phyloP scores from a whole-genome alignment of 2,113 vertebrate genomes.

The Odocoileus hemionus region DNA sequence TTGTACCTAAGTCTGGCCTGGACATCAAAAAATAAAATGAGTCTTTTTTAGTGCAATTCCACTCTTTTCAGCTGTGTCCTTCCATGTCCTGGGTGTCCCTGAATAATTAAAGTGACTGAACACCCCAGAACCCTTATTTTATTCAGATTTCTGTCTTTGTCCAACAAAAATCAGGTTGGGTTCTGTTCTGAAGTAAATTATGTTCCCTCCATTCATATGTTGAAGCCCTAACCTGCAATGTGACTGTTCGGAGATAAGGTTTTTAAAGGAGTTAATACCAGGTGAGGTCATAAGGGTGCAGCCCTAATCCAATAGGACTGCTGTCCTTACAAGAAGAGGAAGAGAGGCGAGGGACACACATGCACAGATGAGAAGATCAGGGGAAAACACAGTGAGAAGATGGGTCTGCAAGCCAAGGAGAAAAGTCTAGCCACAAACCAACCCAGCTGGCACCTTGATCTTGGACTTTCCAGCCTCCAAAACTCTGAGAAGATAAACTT shows the following conservation, averaged over 20 bases:
- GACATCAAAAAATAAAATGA: background rate
- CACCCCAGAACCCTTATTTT: background rate
- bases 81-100: background rate
- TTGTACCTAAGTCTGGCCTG: background rate
- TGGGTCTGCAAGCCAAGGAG: background rate
- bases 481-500: background rate
- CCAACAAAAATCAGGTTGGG: background rate
- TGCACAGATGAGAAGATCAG: too few relatives aligned
- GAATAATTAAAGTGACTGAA: background rate
- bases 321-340: background rate
- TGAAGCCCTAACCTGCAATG: background rate
- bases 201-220: accelerated
- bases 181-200: background rate
- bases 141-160: background rate
- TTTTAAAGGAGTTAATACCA: background rate
- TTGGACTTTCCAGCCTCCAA: background rate
- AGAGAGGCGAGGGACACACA: background rate
- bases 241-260: background rate
- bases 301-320: background rate
- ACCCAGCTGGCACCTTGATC: background rate
- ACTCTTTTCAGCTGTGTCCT: background rate
- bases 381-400: background rate
- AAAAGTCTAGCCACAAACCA: background rate
- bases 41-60: background rate
- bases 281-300: background rate